Base-by-base conservation (phyloP, 2,797 vertebrate genomes). In the Triplophysa bombifrons region DNA sequence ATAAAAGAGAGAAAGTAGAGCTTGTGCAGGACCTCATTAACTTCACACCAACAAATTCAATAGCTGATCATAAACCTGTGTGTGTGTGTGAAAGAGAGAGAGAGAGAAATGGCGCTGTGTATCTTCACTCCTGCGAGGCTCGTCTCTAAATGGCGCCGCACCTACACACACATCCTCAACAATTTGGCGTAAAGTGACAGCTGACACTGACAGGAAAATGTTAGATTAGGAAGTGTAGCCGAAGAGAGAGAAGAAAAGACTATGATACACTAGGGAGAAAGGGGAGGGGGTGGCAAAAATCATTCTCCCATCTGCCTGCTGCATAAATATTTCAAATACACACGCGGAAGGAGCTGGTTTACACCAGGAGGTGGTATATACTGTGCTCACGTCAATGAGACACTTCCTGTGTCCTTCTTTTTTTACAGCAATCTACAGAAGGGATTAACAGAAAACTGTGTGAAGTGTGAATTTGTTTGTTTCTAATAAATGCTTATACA, bases 311-410 rank as follows among this genome's bases (percentile, higher is more conserved):
- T 81, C 73, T 80, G 78, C 68, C 82, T 77, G 76, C 68, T 67
- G 68, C 77, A 85, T 85, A 85, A 84, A 85, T 84, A 85, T 84
- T 84, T 84, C 68, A 80, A 38, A 72, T 38, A 38, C 67, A 64
- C 55, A 79, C 48, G 50, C 34, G 74, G 41, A 64, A 58, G 60
- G 61, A 74, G 74, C 60, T 74, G 60, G 73, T 80, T 55, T 30
- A 66, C 50, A 76, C 50, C 27, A 56, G 30, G 50, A 76, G 74
- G 51, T 68, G 74, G 64, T 80, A 46, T 46, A 73, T 22, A 44
- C 17, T 73, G 61, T 60, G 30, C 34, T 78, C 17, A 72, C 22
- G 38, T 55, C 60, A 79, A 30, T 48, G 25, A 66, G 34, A 65
- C 34, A 65, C 12, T 34, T 60, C 13, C 25, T 30, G 27, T 66